phyloP scores from a whole-genome alignment of 2,113 vertebrate species.

The Pseudorhombus dupliciocellatus region DNA sequence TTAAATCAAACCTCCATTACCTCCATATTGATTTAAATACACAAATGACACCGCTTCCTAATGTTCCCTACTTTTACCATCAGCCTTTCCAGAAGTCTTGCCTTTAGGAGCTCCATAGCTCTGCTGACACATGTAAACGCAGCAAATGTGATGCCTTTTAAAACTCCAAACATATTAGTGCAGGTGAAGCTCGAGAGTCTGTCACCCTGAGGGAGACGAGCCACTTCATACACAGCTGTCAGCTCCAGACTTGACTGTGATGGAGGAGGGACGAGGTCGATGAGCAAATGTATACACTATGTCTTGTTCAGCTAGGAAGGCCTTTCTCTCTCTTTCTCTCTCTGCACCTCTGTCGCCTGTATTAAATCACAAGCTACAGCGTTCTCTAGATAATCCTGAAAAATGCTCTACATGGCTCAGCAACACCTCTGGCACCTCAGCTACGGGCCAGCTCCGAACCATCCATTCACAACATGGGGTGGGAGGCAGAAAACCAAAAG shows the following conservation, averaged over 20 bases:
- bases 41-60: neutral
- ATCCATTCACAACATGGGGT: slow-evolving; percentile 3
- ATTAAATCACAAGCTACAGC: slow-evolving; percentile 21
- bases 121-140: neutral
- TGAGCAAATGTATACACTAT: slow-evolving; percentile 34
- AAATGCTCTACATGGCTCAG: slow-evolving; percentile 5
- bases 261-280: slow-evolving; percentile 1
- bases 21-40: neutral
- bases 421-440: neutral
- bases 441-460: neutral
- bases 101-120: neutral
- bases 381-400: neutral
- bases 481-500: neutral
- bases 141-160: neutral
- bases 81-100: neutral
- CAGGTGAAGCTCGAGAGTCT: neutral
- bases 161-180: neutral
- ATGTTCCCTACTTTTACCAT: neutral
- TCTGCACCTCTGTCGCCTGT: neutral
- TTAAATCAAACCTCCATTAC: neutral
- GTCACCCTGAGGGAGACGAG: slow-evolving; percentile 8
- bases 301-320: slow-evolving; percentile 7
- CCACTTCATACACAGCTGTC: neutral
- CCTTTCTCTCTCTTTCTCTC: neutral
- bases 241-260: neutral